Conservation (phyloP, 2,797 vertebrate genomes). For the Poecilia gillii region DNA sequence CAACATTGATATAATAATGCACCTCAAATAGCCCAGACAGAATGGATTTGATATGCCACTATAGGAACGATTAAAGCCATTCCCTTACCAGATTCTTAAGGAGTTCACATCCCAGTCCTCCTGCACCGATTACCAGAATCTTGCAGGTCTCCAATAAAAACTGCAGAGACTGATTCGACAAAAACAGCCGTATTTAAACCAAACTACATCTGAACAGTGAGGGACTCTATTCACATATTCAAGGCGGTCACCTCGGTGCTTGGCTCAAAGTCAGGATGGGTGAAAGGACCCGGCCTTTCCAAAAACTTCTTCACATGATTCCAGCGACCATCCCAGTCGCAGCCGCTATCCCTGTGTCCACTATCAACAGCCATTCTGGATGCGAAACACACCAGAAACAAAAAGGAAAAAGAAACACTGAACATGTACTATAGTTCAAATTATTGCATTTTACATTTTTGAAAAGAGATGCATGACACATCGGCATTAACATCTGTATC, state of each 20-base stretch:
- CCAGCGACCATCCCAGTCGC: constrained; percentile 97
- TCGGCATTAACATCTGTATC: background rate
- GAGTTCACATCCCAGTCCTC: constrained; percentile 96
- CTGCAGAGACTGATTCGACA: constrained; percentile 84
- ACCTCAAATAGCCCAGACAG: background rate
- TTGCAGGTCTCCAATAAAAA: constrained; percentile 97
- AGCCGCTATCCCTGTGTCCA: constrained; percentile 87
- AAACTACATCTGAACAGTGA: background rate
- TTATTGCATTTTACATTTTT: background rate
- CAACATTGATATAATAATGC: background rate
- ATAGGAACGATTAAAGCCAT: background rate
- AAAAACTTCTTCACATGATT: constrained; percentile 98
- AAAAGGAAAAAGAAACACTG: constrained; percentile 6
- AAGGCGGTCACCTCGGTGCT: constrained; percentile 89
- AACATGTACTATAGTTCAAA: constrained; percentile 5
- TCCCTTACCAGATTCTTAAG: constrained; percentile 94
- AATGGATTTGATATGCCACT: background rate
- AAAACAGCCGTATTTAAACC: background rate
- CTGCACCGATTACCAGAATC: constrained; percentile 95
- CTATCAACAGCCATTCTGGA: constrained; percentile 99
- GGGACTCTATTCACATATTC: background rate
- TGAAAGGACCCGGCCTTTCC: constrained; percentile 96
- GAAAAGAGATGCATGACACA: background rate
- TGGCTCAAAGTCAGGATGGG: constrained; percentile 97
- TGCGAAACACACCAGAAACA: constrained; percentile 74